Evolutionary conservation across 1,140 invertebrate species (phyloP).

Genomic region (Drosophila littoralis): DNA sequence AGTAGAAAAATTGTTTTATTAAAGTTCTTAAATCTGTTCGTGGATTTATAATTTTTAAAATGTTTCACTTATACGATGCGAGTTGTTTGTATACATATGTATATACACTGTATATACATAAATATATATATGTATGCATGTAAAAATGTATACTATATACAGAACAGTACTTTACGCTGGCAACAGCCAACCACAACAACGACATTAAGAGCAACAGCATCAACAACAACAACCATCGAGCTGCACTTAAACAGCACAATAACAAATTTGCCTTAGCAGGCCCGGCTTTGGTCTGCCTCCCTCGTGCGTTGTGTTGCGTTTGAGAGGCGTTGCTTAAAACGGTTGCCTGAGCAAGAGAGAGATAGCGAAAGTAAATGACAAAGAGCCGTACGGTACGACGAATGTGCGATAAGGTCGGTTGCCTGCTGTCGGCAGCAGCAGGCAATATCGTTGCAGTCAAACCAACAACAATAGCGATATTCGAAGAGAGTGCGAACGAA

Average conservation of each 20-base stretch:
- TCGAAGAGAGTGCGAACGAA: slow-evolving; percentile 23
- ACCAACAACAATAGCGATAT: slow-evolving; percentile 13
- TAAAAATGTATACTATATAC: background rate
- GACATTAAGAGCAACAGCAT: slow-evolving; percentile 31
- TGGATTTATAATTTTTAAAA: slow-evolving; percentile 27
- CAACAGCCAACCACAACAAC: slow-evolving; percentile 69
- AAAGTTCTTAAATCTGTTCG: slow-evolving; percentile 10
- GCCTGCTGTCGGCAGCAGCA: slow-evolving; percentile 32
- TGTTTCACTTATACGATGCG: slow-evolving; percentile 17
- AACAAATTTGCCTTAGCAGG: slow-evolving; percentile 45
- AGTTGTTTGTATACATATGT: slow-evolving; percentile 5
- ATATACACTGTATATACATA: background rate
- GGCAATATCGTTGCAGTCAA: slow-evolving; percentile 28
- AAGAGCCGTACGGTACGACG: slow-evolving; percentile 25
- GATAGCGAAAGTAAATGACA: slow-evolving; percentile 32
- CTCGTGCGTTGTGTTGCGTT: slow-evolving; percentile 41
- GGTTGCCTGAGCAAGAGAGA: slow-evolving; percentile 31
- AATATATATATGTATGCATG: slow-evolving; percentile 6
- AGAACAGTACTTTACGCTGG: slow-evolving; percentile 16
- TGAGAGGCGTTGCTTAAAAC: slow-evolving; percentile 78
- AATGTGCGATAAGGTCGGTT: slow-evolving; percentile 69
- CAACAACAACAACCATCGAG: slow-evolving; percentile 55
- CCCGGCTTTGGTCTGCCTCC: slow-evolving; percentile 49
- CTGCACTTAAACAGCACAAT: slow-evolving; percentile 48
- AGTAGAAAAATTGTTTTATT: background rate